Base-by-base conservation (phyloP, 2,113 vertebrate genomes). In the Callospermophilus lateralis region DNA sequence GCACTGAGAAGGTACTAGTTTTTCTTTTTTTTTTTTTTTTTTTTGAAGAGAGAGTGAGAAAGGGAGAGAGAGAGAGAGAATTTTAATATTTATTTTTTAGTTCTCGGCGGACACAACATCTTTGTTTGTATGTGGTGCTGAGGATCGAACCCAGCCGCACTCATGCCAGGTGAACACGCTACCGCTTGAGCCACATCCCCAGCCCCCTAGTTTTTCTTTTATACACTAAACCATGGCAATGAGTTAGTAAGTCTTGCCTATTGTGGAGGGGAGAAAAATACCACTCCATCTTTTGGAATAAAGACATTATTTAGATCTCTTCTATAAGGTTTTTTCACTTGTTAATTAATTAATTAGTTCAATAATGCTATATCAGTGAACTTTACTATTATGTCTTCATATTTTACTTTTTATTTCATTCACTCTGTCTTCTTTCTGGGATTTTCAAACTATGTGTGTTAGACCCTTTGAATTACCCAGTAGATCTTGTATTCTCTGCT, bases 281-380 rank as follows among this genome's bases (percentile, higher is more conserved):
- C 88, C 93, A 2, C 45, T 78, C 32, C 1, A 45, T 0, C 10
- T 81, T 4, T 81, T 91, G 26, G 48, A 84, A 26, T 84, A 84
- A 8, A 48, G 78, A 48, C 45, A 73, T n/a, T 84, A 84, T 32
- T 80, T 96, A 63, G 17, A 63, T 87, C 39, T 88, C 55, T 76
- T 90, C 70, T 70, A n/a, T 74, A 83, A 93, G 74, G 10, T 53
- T 85, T 70, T 88, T 34, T 74, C 39, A 77, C 58, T 84, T 55
- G 88, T 67, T 80, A 11, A 32, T 73, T 37, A 48, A 63, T 22
- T 90, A 58, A 22, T 58, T 58, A 22, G 20, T 58, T 58, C 55
- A 58, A 58, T 58, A 58, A 58, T 58, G 53, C 53, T 87, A 34
- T 70, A 48, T 76, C 26, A 65, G 61, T 61, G 42, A 32, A 76